Conservation (phyloP, 2,888 invertebrate genomes). For the Tinea semifulvella region DNA sequence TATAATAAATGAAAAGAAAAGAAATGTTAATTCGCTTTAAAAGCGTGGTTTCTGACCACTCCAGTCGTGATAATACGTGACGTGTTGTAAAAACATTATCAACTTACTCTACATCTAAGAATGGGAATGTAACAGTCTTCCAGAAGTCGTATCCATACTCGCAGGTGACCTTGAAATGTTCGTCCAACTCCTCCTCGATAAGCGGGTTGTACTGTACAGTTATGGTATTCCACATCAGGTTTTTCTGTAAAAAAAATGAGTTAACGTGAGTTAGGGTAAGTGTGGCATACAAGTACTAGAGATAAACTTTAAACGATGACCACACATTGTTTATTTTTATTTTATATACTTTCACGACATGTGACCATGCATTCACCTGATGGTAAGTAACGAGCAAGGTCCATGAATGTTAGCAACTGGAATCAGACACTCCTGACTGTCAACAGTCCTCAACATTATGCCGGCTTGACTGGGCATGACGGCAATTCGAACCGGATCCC, state of each 20-base stretch:
- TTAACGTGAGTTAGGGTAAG: no score
- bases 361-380: no score
- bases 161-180: constrained; percentile 95
- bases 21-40: neutral
- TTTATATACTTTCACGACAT: no score
- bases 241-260: constrained; percentile 76
- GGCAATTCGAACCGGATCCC: no score
- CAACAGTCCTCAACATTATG: no score
- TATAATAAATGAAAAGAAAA: neutral
- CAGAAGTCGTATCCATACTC: constrained; percentile 97
- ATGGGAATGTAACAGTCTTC: constrained; percentile 96
- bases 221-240: constrained; percentile 96
- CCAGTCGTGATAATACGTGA: neutral
- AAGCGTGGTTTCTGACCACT: neutral
- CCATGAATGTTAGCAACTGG: no score
- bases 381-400: no score
- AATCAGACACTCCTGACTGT: no score
- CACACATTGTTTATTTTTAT: no score
- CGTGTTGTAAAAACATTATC: neutral
- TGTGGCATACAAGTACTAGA: no score
- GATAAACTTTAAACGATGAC: no score
- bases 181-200: constrained; percentile 93
- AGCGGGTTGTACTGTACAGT: constrained; percentile 93
- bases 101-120: constrained; percentile 93
- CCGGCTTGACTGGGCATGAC: no score